Percentiles rank a stretch among this genome's conserved stretches.
These are phyloP conservation scores for Falco biarmicus DNA, from an alignment of 2,797 vertebrate genomes.

Conservation along the genomic window DNA sequence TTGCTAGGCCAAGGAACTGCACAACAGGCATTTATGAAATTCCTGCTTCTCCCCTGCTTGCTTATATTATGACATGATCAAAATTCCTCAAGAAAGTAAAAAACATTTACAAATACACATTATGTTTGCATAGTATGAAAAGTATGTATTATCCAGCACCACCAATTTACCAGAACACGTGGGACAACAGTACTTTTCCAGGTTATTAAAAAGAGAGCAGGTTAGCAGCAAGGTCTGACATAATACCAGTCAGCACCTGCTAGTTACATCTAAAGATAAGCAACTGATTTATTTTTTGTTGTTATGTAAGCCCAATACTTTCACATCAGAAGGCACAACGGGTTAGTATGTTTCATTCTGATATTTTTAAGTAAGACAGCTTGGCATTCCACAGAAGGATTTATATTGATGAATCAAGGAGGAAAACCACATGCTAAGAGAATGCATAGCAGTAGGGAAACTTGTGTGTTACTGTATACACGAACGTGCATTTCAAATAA, in stretches of 20 bases:
- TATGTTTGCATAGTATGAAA: not conserved
- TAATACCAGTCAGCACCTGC: not conserved
- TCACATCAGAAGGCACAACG: not conserved
- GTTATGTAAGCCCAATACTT: not conserved
- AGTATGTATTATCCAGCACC: not conserved
- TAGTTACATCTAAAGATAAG: not conserved
- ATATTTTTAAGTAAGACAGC: not conserved
- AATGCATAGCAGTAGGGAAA: not conserved
- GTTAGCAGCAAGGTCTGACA: not conserved
- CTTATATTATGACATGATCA: not conserved
- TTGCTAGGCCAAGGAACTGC: not conserved
- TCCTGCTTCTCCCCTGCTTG: not conserved
- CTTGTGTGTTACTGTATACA: not conserved
- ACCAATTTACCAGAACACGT: not conserved
- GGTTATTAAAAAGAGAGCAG: not conserved
- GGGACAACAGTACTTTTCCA: not conserved
- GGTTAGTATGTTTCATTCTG: not conserved
- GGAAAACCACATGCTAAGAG: not conserved
- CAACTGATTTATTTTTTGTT: not conserved
- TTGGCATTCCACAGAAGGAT: not conserved
- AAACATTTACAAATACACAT: not conserved
- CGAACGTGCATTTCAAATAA: not conserved
- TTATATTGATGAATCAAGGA: not conserved
- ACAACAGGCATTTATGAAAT: not conserved
- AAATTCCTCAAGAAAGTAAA: not conserved